Conservation (phyloP, 2,797 vertebrate species). For the Diplodus sargus region DNA sequence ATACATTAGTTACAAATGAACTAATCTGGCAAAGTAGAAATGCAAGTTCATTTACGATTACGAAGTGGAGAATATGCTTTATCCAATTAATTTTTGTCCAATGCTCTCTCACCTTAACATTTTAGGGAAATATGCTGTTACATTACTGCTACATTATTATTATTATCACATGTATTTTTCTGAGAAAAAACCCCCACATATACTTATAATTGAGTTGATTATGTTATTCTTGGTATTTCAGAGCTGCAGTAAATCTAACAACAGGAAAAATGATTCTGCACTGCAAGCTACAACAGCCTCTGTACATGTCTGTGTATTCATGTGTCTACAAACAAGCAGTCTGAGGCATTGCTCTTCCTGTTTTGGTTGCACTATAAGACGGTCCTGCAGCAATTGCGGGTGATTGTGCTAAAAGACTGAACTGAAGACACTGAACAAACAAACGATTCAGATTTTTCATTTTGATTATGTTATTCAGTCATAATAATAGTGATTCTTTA, state of each 20-base stretch:
- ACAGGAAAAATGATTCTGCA: constrained; percentile 67
- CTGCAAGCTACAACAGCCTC: constrained; percentile 49
- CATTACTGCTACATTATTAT: too few relatives aligned
- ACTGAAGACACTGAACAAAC: neutral
- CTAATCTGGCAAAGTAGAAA: constrained; percentile 23
- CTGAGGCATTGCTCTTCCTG: constrained; percentile 69
- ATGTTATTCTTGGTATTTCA: constrained; percentile 22
- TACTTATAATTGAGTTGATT: constrained; percentile 5
- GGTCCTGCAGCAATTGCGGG: constrained; percentile 65
- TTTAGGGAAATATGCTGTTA: constrained; percentile 5
- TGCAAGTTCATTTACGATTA: too few relatives aligned
- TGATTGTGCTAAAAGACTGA: constrained; percentile 31
- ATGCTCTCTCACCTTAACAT: constrained; percentile 9
- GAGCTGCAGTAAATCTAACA: constrained; percentile 38
- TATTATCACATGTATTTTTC: neutral
- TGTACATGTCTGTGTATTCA: constrained; percentile 44
- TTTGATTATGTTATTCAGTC: neutral
- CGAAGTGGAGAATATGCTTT: constrained; percentile 31
- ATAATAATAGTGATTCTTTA: neutral
- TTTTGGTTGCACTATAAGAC: constrained; percentile 60
- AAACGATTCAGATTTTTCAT: constrained; percentile 7
- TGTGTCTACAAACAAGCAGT: constrained; percentile 65
- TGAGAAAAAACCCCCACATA: neutral
- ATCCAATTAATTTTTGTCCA: constrained; percentile 30
- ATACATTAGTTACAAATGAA: constrained; percentile 33